Evolutionary conservation across 2,797 vertebrate species (phyloP), one percentile per base, ranked within the genome.

Genomic region (Sebastes steindachneri): DNA sequence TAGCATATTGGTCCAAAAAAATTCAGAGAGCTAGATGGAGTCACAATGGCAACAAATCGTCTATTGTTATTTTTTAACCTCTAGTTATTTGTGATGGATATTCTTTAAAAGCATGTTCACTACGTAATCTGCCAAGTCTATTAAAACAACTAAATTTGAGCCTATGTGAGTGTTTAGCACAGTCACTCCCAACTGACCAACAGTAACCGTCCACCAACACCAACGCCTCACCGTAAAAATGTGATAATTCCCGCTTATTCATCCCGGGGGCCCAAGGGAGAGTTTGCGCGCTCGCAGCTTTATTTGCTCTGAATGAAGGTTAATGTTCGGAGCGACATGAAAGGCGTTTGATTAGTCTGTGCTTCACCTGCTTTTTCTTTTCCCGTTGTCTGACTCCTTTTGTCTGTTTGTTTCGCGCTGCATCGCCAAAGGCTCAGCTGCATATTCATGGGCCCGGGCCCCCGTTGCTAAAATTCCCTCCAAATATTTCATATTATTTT

Each of bases 241-340:
- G 10, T 45, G 73, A 84, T 83, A 82, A 89, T 90, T 79, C 62
- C 19, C 7, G 1, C 41, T 77, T 68, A 81, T 83, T 87, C 79
- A 74, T 73, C 77, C 55, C 67, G 80, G 81, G 81, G 82, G 76
- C 88, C 62, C 55, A 25, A 21, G 67, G 70, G 70, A 86, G 68
- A 74, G 74, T 77, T 86, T 83, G 75, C 59, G 21, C 5, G 65
- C 79, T 88, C 25, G n/a, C 79, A 82, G 82, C 71, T 88, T 86
- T 86, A 88, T 92, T 90, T 89, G 77, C 89, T 88, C 70, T 88
- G 79, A 91, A 83, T 86, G 79, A 86, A 90, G 88, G 88, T 94
- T 90, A 93, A 92, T 93, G 76, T 85, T 85, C 23, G 6, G 79
- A 89, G 79, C 68, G 45, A 79, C 85, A 90, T 89, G 77, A 88